Conservation (phyloP, 2,888 invertebrate species). For the Pandemis heparana region DNA sequence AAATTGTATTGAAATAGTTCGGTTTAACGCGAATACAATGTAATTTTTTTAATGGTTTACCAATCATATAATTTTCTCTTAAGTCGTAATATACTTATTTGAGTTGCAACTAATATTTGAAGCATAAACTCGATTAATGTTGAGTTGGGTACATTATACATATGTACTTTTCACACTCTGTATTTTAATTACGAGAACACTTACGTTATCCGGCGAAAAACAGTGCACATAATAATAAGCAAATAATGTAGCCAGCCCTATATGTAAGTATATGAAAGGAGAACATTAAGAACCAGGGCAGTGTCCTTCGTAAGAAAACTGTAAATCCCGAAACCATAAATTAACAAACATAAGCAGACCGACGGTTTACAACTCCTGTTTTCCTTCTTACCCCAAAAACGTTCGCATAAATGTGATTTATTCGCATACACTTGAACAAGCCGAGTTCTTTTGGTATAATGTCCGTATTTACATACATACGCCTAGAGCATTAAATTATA, state of each 20-base stretch:
- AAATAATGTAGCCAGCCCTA: background rate
- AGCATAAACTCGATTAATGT: too few species aligned
- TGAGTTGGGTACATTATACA: too few species aligned
- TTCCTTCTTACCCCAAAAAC: slow-evolving; percentile 56
- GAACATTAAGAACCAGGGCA: slow-evolving; percentile 15
- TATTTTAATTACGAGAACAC: too few species aligned
- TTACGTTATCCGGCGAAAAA: too few species aligned
- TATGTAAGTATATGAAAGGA: background rate
- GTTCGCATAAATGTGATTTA: slow-evolving; percentile 73
- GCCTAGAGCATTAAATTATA: slow-evolving; percentile 28
- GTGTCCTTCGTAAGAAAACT: slow-evolving; percentile 32
- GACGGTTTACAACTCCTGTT: slow-evolving; percentile 44
- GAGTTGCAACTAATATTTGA: background rate
- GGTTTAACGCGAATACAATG: too few species aligned
- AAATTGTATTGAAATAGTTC: too few species aligned
- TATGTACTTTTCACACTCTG: too few species aligned
- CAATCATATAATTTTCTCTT: background rate
- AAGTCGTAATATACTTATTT: background rate
- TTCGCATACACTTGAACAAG: slow-evolving; percentile 55
- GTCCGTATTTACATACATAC: slow-evolving; percentile 65
- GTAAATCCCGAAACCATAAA: slow-evolving; percentile 51
- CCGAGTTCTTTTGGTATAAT: slow-evolving; percentile 69
- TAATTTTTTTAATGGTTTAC: background rate
- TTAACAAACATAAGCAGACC: slow-evolving; percentile 46
- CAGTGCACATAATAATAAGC: background rate